Evolutionary conservation across 2,113 vertebrate species (phyloP), one percentile per base, ranked within the genome.

Genomic region (Eira barbara): DNA sequence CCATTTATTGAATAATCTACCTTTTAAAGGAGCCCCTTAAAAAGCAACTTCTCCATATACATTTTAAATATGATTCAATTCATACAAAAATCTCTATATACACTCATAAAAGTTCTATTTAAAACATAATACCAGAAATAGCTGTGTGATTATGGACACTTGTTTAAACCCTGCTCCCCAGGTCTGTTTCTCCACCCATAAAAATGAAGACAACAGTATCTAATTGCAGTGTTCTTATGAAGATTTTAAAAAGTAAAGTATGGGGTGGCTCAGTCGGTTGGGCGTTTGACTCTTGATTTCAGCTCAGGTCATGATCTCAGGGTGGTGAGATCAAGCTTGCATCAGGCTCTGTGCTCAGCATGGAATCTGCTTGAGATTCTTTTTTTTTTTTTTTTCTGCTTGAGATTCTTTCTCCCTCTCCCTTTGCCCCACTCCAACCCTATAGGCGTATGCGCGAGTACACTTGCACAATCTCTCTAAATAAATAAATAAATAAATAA

Each of bases 1-100:
- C 39, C 49, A 84, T 80, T 95, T 95, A 94, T 47, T 96, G 67
- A 94, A 91, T 84, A 94, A 83, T 80, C 61, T 97, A 47, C 73
- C 49, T 82, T 78, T 83, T 39, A 89, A 45, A 89, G 65, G 74
- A 92, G 59, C 82, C 79, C 88, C 93, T 84, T 80, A 89, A 94
- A 89, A 89, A 67, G 39, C 67, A 74, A 61, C 47, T 79, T 93
- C 36, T 59, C 67, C 34, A 49, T 63, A 13, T 67, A 84, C 7
- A 49, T 94, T 96, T 93, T 96, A 88, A 93, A 83, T 57, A 47
- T 73, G 42, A 91, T 78, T 76, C 49, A 39, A 31, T 65, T 74
- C 59, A 45, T 95, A 36, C 6, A 91, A 71, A 52, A 52, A 36
- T 92, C 55, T 96, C 27, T 36, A 27, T 39, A 14, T 13, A 10